Conservation (phyloP, 2,888 invertebrate genomes). For the Mythimna loreyi region DNA sequence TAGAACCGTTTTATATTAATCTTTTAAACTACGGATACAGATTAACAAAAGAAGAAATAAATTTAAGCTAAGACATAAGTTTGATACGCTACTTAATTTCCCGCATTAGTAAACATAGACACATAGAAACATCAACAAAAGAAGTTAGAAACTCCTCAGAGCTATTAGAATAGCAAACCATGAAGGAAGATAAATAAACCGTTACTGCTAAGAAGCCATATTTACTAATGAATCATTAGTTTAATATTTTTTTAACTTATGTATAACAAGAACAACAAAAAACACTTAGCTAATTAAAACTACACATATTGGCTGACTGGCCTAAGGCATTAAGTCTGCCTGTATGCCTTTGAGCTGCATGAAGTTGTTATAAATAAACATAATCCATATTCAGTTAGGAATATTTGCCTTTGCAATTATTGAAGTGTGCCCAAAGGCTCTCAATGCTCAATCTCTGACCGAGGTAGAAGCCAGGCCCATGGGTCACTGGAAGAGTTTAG, state of each 20-base stretch:
- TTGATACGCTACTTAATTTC: slow-evolving; percentile 6
- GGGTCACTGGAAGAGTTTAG: no score
- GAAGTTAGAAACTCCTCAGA: slow-evolving; percentile 10
- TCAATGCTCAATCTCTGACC: no score
- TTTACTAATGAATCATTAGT: neutral
- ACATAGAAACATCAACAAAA: slow-evolving; percentile 1
- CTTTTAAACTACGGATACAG: neutral
- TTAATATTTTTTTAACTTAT: neutral
- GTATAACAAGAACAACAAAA: no score
- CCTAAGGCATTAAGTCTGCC: no score
- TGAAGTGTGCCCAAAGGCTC: no score
- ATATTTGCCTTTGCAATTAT: no score
- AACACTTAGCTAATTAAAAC: no score
- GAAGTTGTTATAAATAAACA: no score
- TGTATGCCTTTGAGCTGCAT: no score
- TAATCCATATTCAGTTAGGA: no score
- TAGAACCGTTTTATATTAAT: neutral
- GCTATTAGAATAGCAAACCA: slow-evolving; percentile 20
- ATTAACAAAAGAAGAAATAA: neutral
- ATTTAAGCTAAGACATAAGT: neutral
- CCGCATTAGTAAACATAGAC: slow-evolving; percentile 5
- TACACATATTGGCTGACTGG: no score
- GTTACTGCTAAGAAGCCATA: slow-evolving; percentile 30
- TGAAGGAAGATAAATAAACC: slow-evolving; percentile 29
- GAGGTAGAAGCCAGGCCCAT: no score